Conservation (phyloP, 2,113 vertebrate species). For the Trematocara marginatum region DNA sequence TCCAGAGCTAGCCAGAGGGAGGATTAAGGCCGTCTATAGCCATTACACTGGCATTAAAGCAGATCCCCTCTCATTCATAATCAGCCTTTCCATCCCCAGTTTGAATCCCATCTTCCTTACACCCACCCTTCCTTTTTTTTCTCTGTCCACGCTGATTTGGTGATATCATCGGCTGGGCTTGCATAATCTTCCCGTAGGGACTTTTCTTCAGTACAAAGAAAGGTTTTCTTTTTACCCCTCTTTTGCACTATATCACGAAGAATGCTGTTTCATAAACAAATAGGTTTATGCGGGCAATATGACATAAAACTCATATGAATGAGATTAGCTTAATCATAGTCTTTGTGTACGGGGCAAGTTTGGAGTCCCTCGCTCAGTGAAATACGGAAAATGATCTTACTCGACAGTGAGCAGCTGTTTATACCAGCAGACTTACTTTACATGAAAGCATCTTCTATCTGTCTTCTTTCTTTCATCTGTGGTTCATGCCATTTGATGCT, state of each 20-base stretch:
- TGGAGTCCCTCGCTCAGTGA: not conserved
- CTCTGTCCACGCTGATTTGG: constrained; percentile 30
- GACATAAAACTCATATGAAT: constrained; percentile 17
- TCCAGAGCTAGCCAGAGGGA: constrained; percentile 4
- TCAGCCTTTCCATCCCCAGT: not conserved
- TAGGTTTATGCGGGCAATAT: not conserved
- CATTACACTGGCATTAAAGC: constrained; percentile 40
- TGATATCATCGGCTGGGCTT: constrained; percentile 50
- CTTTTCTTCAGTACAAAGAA: constrained; percentile 27
- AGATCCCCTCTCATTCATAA: constrained; percentile 33
- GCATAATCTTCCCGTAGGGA: constrained; percentile 53
- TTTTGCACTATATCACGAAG: constrained; percentile 5
- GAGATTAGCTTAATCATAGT: constrained; percentile 33
- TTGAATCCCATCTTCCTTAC: constrained; percentile 31
- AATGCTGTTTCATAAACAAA: constrained; percentile 17
- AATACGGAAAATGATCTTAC: constrained; percentile 1
- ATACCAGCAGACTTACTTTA: not conserved
- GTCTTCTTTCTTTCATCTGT: not conserved
- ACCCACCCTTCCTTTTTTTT: constrained; percentile 16
- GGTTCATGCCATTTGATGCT: not conserved
- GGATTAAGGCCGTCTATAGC: constrained; percentile 16
- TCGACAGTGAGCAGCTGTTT: constrained; percentile 24
- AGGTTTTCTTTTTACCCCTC: not conserved
- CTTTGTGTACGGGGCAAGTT: not conserved
- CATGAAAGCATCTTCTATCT: not conserved